Conservation (phyloP, 1,140 invertebrate genomes). For the Neodiprion pinetum region DNA sequence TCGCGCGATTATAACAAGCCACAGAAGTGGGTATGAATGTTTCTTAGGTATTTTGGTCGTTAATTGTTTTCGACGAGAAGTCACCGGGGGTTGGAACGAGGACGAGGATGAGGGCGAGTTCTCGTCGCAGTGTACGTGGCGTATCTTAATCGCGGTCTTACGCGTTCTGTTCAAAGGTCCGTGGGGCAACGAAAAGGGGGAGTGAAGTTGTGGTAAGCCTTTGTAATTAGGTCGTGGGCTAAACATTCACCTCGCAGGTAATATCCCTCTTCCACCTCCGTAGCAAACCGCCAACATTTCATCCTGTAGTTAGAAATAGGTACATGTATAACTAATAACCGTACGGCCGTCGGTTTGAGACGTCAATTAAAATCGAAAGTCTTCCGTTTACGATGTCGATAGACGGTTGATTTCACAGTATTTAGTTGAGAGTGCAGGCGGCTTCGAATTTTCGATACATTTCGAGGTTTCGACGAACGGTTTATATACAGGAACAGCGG, state of each 20-base stretch:
- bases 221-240: background rate
- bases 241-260: background rate
- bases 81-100: background rate
- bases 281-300: background rate
- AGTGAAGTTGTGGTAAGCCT: background rate
- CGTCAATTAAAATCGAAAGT: too few species aligned
- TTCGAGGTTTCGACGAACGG: background rate
- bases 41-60: background rate
- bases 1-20: too few species aligned
- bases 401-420: too few species aligned
- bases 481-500: background rate
- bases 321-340: too few species aligned
- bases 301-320: background rate
- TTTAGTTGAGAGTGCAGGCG: too few species aligned
- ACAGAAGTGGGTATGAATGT: too few species aligned
- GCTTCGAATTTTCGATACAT: too few species aligned
- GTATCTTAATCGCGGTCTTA: slow-evolving; percentile 7
- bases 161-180: background rate
- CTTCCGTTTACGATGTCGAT: too few species aligned
- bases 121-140: slow-evolving; percentile 1
- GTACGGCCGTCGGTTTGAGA: too few species aligned
- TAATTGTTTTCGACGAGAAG: background rate
- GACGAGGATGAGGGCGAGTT: background rate
- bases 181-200: background rate
- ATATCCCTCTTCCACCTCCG: background rate